Evolutionary conservation across 2,888 invertebrate species (phyloP), one percentile per base, ranked within the genome.

Genomic region (Andrena bicolor): DNA sequence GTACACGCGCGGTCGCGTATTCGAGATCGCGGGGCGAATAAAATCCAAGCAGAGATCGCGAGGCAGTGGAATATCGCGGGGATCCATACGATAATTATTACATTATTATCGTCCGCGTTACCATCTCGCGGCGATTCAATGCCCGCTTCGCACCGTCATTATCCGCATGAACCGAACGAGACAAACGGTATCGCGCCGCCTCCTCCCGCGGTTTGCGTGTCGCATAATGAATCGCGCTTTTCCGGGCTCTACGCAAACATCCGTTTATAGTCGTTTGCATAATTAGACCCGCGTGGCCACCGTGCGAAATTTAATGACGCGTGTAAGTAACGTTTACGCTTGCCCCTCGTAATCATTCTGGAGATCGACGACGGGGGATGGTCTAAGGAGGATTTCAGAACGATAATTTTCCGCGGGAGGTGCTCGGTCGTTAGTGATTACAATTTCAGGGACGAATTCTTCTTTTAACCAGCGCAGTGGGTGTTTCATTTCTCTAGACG

Each of bases 131-230:
- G 60, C 71, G 72, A 87, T 83, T 87, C 83, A 64, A 72, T 72
- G 65, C 58, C 41, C 70, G 60, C 80, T 86, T 85, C 87, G 80
- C 87, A 81, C 81, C 79, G 70, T 85, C 73, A 83, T 87, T 87
- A 87, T 70, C 72, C 60, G 58, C 85, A 73, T 81, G 85, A 85
- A 83, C 76, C 77, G 83, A 71, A 73, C 61, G 32, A 68, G 70
- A 72, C 81, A 66, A 82, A 78, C 82, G 72, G 75, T 58, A 35
- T n/a, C 53, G 35, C 6, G 16, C 23, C 20, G n/a, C 23, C 58
- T 49, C 35, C 41, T 68, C n/a, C 10, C 53, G 49, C 26, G 26
- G 35, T 78, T 76, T 41, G 79, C 77, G 77, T 79, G 79, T 76
- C 79, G 69, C 77, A 41, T 76, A 70, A 79, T 64, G 70, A 77